Evolutionary conservation across 2,113 vertebrate genomes (phyloP), one percentile per base, ranked within the genome.

Genomic region (Aphelocoma coerulescens): DNA sequence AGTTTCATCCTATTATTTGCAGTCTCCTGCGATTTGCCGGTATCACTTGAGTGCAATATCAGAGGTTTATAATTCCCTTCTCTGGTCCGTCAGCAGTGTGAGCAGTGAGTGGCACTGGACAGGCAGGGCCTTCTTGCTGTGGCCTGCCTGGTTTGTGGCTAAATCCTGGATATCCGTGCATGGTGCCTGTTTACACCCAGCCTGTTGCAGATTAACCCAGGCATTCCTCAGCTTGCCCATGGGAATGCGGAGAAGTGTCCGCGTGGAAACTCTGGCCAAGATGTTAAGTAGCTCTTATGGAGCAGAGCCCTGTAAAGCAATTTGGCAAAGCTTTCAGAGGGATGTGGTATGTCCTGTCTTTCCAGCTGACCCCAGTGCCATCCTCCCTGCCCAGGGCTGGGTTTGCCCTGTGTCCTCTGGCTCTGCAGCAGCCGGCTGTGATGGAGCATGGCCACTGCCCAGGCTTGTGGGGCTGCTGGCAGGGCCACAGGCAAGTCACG

Each of bases 401-500:
- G 15, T 75, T 83, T 83, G 28, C 30, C 37, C 39, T 1, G 2
- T 83, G 33, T 35, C 19, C 32, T 48, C 12, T 4, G 8, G 28
- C 58, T 73, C 54, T 21, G 16, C 27, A 33, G 66, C 43, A 57
- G 39, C 57, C 1, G 4, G 58, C 41, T 52, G 41, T 41, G 30
- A 13, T 3, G 30, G 43, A 69, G 35, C 3, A 2, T 72, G 24
- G 62, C 24, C 4, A 2, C 48, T 69, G 44, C 58, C 51, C 4
- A 0, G 16, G 15, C 7, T 52, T 0, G 0, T 39, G 35, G 66
- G 30, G 20, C 35, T 91, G 41, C 35, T 65, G 76, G 4, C 32
- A 17, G 39, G 15, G 37, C 66, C 0, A 1, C 0, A 6, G 8
- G 19, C 21, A 75, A 41, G 33, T 48, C 63, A 21, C 0, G 0